A percentile compares a stretch with the other conserved stretches of the same genome.
Evolutionary conservation across 2,888 invertebrate genomes (phyloP).

Genomic region (Athrips mouffetella): DNA sequence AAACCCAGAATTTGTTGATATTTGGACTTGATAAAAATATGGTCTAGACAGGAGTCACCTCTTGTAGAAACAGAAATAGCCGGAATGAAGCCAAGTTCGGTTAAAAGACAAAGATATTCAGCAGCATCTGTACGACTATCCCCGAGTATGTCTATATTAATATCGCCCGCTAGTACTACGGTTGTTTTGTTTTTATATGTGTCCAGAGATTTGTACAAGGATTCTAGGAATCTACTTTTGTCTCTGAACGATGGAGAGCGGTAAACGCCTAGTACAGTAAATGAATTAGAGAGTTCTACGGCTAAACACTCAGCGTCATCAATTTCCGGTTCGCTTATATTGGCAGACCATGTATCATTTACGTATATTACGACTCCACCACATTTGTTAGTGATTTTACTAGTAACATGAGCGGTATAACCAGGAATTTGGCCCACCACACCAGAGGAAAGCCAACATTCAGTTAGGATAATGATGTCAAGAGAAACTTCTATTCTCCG

Average conservation of each 20-base stretch:
- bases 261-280: background rate
- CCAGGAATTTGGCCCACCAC: constrained; percentile 1
- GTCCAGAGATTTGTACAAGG: too few relatives aligned
- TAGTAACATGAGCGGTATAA: background rate
- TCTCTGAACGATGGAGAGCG: background rate
- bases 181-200: background rate
- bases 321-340: constrained; percentile 3
- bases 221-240: too few relatives aligned
- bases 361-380: constrained; percentile 5
- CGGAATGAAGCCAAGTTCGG: background rate
- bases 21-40: too few relatives aligned
- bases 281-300: background rate
- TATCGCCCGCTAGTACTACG: background rate
- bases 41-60: too few relatives aligned
- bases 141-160: constrained; percentile 1
- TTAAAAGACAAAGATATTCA: background rate
- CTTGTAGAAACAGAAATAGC: too few relatives aligned
- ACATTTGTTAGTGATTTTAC: background rate
- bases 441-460: constrained; percentile 5
- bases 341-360: background rate
- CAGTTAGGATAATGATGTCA: constrained; percentile 7
- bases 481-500: background rate
- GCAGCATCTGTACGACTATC: background rate
- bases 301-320: background rate
- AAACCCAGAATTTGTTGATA: too few relatives aligned